phyloP scores from a whole-genome alignment of 1,140 invertebrate species.

The Coptotermes formosanus region DNA sequence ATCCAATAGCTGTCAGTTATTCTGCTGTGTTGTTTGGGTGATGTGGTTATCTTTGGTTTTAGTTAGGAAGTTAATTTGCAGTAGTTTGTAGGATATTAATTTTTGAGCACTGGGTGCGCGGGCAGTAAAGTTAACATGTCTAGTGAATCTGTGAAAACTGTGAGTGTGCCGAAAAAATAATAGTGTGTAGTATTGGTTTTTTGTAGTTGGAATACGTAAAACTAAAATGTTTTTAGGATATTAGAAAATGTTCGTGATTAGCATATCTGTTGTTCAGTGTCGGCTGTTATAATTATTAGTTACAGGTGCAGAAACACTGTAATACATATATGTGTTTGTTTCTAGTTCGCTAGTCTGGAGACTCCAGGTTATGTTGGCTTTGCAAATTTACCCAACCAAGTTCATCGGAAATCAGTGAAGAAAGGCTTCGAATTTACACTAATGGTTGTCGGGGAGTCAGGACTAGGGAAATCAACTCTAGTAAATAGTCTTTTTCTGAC shows the following conservation, averaged over 20 bases:
- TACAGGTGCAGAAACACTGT: not conserved
- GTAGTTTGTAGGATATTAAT: not conserved
- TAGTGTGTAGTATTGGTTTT: not conserved
- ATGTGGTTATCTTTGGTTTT: not conserved
- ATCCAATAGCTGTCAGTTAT: not conserved
- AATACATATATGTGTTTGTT: constrained; percentile 37
- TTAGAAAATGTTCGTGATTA: not conserved
- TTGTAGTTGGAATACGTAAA: not conserved
- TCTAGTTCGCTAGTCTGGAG: constrained; percentile 75
- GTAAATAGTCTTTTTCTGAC: constrained; percentile 98
- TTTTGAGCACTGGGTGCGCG: not conserved
- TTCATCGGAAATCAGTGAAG: constrained; percentile 94
- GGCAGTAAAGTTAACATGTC: not conserved
- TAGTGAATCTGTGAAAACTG: constrained; percentile 29
- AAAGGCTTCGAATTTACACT: constrained; percentile 97
- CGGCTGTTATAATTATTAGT: not conserved
- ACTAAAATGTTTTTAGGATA: not conserved
- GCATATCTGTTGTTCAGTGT: not conserved
- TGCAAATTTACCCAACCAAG: constrained; percentile 94
- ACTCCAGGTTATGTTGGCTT: constrained; percentile 89
- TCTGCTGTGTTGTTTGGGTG: not conserved
- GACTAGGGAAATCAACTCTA: constrained; percentile 95
- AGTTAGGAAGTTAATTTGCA: not conserved
- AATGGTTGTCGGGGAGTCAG: constrained; percentile 97
- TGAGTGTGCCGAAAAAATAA: not conserved